Conservation (phyloP, 1,140 invertebrate species). For the Dendrolimus kikuchii region DNA sequence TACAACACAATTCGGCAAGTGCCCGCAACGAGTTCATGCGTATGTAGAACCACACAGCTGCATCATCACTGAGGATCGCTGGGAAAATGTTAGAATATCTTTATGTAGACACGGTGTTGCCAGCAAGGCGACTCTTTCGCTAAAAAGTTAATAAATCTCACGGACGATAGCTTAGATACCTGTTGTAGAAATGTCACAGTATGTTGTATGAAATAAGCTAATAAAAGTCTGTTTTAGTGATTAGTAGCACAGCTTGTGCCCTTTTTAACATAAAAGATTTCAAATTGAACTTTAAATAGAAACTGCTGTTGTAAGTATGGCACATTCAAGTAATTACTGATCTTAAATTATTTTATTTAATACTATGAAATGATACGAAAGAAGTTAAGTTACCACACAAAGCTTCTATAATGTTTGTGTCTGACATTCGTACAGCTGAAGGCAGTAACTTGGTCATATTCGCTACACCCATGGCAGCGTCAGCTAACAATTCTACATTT, state of each 20-base stretch:
- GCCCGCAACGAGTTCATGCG: conserved; percentile 51
- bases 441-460: conserved; percentile 57
- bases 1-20: conserved; percentile 47
- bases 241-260: too few species aligned
- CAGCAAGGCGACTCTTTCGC: too few species aligned
- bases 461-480: conserved; percentile 57
- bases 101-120: too few species aligned
- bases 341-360: background rate
- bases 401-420: conserved; percentile 57
- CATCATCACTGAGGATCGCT: conserved; percentile 51
- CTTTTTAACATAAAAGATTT: too few species aligned
- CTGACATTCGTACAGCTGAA: conserved; percentile 51
- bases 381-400: conserved; percentile 34
- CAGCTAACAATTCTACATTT: conserved; percentile 45
- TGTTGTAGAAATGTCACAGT: too few species aligned
- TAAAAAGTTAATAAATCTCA: too few species aligned
- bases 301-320: too few species aligned
- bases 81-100: conserved; percentile 3
- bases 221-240: too few species aligned
- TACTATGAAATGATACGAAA: background rate
- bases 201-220: too few species aligned
- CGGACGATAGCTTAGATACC: too few species aligned
- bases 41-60: conserved; percentile 50
- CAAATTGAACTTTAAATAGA: too few species aligned
- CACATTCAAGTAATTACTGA: too few species aligned